Evolutionary conservation across 2,888 invertebrate genomes (phyloP).

Genomic region (Drosophila pseudotakahashii): DNA sequence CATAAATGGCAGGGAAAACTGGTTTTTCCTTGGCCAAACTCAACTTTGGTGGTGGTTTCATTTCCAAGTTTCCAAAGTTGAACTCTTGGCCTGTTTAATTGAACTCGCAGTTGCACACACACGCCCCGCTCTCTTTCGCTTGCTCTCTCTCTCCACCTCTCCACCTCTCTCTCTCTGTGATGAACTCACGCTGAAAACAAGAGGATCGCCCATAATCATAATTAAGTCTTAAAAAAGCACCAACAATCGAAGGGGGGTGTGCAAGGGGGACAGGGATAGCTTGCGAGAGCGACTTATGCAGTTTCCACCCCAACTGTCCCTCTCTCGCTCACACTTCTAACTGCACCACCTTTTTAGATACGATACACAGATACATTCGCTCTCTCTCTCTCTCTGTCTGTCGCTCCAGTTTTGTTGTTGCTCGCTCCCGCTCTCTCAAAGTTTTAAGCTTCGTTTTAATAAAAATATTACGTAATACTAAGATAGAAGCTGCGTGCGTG

Average conservation of each 20-base stretch:
- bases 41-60: conserved; percentile 61
- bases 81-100: conserved; percentile 51
- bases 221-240: conserved; percentile 20
- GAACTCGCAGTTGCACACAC: conserved; percentile 49
- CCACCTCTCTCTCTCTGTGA: conserved; percentile 18
- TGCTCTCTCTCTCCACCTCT: conserved; percentile 9
- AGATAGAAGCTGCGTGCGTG: conserved; percentile 62
- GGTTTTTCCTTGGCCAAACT: conserved; percentile 37
- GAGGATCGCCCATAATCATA: conserved; percentile 36
- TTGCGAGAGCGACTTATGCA: conserved; percentile 22
- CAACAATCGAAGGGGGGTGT: not conserved
- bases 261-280: conserved; percentile 8
- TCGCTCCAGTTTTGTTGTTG: conserved; percentile 46
- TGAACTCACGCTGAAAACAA: conserved; percentile 40
- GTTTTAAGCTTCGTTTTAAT: conserved; percentile 74
- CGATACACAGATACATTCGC: conserved; percentile 28
- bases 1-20: conserved; percentile 36
- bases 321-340: conserved; percentile 17
- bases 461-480: conserved; percentile 79
- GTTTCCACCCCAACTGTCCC: conserved; percentile 27
- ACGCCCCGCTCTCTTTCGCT: conserved; percentile 35
- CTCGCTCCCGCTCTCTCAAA: conserved; percentile 41
- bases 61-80: conserved; percentile 45
- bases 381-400: conserved; percentile 4
- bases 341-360: conserved; percentile 25